Percentiles rank a stretch among this genome's conserved stretches.
These are phyloP conservation scores for Candoia aspera DNA, from an alignment of 2,113 vertebrate genomes.

Conservation along the genomic window DNA sequence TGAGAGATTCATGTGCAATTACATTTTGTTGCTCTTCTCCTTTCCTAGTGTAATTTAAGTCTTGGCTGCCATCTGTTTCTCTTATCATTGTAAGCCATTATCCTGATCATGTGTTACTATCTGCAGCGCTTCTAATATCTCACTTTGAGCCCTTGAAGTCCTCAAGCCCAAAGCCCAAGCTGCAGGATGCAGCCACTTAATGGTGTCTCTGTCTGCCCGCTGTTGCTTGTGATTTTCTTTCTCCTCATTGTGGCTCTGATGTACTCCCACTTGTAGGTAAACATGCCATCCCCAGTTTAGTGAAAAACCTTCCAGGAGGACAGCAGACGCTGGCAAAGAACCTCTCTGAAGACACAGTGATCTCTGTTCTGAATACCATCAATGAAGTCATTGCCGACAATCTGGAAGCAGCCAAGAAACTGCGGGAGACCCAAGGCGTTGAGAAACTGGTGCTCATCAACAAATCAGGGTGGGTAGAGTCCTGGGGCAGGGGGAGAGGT, in stretches of 20 bases:
- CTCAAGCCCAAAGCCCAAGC: neutral
- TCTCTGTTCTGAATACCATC: slow-evolving; percentile 90
- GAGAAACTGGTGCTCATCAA: slow-evolving; percentile 94
- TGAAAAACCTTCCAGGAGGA: slow-evolving; percentile 87
- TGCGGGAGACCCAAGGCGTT: slow-evolving; percentile 89
- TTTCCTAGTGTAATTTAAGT: neutral
- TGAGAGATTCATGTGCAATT: neutral
- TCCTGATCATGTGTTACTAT: neutral
- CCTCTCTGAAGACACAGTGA: slow-evolving; percentile 87
- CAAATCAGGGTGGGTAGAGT: slow-evolving; percentile 82
- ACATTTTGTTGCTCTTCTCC: neutral
- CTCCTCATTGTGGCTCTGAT: neutral
- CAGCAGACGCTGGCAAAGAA: slow-evolving; percentile 83
- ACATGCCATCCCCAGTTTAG: slow-evolving; percentile 87
- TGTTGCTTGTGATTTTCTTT: neutral
- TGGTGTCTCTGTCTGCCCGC: neutral
- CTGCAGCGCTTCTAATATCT: neutral
- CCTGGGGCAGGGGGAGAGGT: neutral
- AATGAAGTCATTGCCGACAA: slow-evolving; percentile 90
- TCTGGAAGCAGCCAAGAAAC: slow-evolving; percentile 88
- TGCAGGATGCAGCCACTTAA: neutral
- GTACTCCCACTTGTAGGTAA: slow-evolving; percentile 75
- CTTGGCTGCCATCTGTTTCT: neutral
- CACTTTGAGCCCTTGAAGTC: neutral
- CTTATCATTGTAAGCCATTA: neutral